These are phyloP conservation scores for Chelonoidis abingdonii DNA, from an alignment of 2,113 vertebrate species.

Conservation along the genomic window DNA sequence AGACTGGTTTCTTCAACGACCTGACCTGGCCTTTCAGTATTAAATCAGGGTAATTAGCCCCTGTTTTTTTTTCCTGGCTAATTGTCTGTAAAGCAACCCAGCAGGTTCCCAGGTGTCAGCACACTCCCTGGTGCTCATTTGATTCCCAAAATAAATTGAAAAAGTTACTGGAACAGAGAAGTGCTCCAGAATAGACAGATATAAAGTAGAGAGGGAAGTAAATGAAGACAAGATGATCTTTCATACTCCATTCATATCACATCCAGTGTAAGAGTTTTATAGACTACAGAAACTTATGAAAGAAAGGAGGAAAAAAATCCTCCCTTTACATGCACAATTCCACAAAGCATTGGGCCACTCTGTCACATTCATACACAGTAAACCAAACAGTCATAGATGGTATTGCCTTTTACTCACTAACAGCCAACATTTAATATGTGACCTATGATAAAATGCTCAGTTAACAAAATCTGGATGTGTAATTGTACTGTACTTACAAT, in stretches of 20 bases:
- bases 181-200: not conserved
- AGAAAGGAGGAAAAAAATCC: not conserved
- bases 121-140: not conserved
- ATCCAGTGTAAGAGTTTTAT: not conserved
- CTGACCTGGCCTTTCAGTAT: not conserved
- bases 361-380: constrained; percentile 20
- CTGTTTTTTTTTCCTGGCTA: not conserved
- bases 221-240: not conserved
- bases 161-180: not conserved
- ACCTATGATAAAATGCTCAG: not conserved
- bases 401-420: not conserved
- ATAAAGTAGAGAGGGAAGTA: not conserved
- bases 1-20: not conserved
- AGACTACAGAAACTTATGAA: not conserved
- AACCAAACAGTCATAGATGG: not conserved
- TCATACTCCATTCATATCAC: not conserved
- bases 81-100: not conserved
- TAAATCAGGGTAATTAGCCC: not conserved
- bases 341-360: not conserved
- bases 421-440: not conserved
- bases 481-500: accelerated
- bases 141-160: not conserved
- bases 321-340: not conserved
- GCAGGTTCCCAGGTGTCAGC: not conserved
- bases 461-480: not conserved